phyloP scores from a whole-genome alignment of 2,797 vertebrate genomes.

The Lagodon rhomboides region DNA sequence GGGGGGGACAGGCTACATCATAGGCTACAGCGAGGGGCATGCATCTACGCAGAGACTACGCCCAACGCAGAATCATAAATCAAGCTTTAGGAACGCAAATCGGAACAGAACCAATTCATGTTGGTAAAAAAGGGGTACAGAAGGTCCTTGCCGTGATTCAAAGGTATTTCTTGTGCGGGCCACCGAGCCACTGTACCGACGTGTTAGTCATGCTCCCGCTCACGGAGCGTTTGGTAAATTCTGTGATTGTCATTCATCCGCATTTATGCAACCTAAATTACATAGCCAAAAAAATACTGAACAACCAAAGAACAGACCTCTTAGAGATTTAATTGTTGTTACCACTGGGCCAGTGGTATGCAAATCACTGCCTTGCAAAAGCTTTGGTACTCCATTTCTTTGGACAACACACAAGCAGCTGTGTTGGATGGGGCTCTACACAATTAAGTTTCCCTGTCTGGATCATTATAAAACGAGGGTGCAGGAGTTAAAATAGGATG shows the following conservation, averaged over 20 bases:
- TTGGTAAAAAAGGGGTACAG: too few species aligned
- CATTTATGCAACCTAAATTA: constrained; percentile 58
- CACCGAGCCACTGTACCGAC: too few species aligned
- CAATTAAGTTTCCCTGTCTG: constrained; percentile 62
- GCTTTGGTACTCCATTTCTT: constrained; percentile 37
- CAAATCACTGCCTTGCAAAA: constrained; percentile 66
- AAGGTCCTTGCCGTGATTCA: too few species aligned
- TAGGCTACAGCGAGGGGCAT: too few species aligned
- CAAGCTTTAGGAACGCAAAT: too few species aligned
- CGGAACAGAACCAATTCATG: too few species aligned
- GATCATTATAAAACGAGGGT: constrained; percentile 52
- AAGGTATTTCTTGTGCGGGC: too few species aligned
- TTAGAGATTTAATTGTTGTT: constrained; percentile 58
- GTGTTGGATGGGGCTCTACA: constrained; percentile 61
- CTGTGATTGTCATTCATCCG: constrained; percentile 42
- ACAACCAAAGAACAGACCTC: constrained; percentile 44
- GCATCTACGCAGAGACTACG: too few species aligned
- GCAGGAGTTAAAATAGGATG: constrained; percentile 48
- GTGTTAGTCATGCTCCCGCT: not conserved
- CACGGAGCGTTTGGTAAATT: constrained; percentile 29
- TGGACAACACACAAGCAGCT: constrained; percentile 73
- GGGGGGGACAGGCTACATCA: too few species aligned
- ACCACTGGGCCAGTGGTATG: constrained; percentile 58
- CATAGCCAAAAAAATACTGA: constrained; percentile 44
- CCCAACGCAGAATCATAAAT: too few species aligned